phyloP scores from a whole-genome alignment of 2,888 invertebrate genomes.

The Drosophila paracracens region DNA sequence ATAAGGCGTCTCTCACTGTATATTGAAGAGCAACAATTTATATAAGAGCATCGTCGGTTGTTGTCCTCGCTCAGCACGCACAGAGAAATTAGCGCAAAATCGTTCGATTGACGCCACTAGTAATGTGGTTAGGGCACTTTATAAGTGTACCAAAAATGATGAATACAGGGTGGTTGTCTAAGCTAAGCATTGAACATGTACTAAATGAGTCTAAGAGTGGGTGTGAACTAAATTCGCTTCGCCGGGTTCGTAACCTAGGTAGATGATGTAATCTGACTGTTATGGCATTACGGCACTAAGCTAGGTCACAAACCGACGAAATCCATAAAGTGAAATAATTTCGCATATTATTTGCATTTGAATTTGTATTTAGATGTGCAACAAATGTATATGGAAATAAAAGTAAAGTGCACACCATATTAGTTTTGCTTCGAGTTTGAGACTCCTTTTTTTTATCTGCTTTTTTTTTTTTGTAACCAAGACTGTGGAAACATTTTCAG shows the following conservation, averaged over 20 bases:
- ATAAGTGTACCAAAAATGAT: not conserved
- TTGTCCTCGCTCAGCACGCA: not conserved
- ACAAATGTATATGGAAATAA: not conserved
- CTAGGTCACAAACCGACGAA: not conserved
- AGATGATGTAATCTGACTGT: not conserved
- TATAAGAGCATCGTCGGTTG: not conserved
- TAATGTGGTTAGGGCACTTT: not conserved
- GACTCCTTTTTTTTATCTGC: not conserved
- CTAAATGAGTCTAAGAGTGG: not conserved
- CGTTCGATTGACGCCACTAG: not conserved
- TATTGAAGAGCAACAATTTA: not conserved
- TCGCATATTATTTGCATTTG: not conserved
- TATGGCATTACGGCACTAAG: not conserved
- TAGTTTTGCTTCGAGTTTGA: not conserved
- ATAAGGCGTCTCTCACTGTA: too few species aligned
- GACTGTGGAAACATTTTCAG: too few species aligned
- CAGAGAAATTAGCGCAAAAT: not conserved
- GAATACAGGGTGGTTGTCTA: not conserved
- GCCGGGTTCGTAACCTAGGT: not conserved
- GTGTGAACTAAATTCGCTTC: not conserved
- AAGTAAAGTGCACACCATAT: not conserved
- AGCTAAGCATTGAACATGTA: not conserved
- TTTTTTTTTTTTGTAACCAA: not conserved
- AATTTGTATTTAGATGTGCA: not conserved
- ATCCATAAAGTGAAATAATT: not conserved